Conservation (phyloP, 2,888 invertebrate species). For the Orthonevra nobilis region DNA sequence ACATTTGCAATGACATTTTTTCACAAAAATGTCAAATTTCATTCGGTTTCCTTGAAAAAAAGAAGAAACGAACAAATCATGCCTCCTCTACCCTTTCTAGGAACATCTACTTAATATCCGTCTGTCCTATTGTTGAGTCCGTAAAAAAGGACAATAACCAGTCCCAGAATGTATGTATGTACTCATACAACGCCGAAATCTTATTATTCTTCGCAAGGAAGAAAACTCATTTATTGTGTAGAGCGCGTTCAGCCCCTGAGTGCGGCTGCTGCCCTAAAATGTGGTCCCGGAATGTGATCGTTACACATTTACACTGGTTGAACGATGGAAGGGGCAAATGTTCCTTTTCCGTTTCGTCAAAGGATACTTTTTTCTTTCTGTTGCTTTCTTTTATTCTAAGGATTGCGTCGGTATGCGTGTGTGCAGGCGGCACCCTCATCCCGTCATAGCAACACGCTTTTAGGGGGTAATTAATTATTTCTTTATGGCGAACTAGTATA, state of each 20-base stretch:
- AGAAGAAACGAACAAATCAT: no score
- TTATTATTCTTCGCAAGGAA: not conserved
- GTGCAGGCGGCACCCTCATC: not conserved
- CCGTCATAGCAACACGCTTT: not conserved
- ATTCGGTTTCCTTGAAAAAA: no score
- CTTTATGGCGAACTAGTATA: slow-evolving; percentile 56
- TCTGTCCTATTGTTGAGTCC: slow-evolving; percentile 38
- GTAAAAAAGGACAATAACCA: slow-evolving; percentile 17
- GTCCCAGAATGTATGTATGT: not conserved
- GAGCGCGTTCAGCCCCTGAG: slow-evolving; percentile 8
- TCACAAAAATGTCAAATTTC: slow-evolving; percentile 23
- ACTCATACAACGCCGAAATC: not conserved
- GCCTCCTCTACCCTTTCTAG: no score
- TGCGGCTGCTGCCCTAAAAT: slow-evolving; percentile 10
- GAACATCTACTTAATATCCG: slow-evolving; percentile 38
- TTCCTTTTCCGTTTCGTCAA: slow-evolving; percentile 4
- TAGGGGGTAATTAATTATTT: slow-evolving; percentile 57
- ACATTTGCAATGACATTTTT: slow-evolving; percentile 16
- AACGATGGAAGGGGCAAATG: slow-evolving; percentile 30
- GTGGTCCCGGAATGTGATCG: slow-evolving; percentile 47
- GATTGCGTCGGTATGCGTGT: slow-evolving; percentile 1
- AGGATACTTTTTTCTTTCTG: not conserved
- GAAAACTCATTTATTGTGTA: slow-evolving; percentile 47
- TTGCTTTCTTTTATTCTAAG: not conserved
- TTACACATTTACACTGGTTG: slow-evolving; percentile 50